Evolutionary conservation across 35 echinoderm and acorn worm species (phyloP).

Genomic region (Apostichopus parvimensis): DNA sequence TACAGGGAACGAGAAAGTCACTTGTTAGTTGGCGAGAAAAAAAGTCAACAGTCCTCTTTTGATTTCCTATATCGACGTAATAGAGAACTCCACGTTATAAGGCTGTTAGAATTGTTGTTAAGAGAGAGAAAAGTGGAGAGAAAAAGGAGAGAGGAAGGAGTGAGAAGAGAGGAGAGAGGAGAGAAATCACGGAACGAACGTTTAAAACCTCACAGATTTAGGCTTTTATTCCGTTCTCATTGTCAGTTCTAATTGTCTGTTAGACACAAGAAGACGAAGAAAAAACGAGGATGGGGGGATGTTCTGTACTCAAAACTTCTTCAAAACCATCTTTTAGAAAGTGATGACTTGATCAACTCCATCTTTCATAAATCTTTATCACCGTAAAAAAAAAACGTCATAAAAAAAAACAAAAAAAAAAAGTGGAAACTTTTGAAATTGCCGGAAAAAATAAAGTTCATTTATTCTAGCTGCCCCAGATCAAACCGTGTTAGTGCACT

Average conservation of each 20-base stretch:
- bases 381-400: too few species aligned
- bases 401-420: neutral
- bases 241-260: too few species aligned
- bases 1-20: constrained; percentile 36
- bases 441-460: neutral
- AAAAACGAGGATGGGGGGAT: too few species aligned
- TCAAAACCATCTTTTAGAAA: too few species aligned
- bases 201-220: too few species aligned
- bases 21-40: constrained; percentile 26
- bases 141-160: neutral
- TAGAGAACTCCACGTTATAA: neutral
- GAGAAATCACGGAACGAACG: too few species aligned
- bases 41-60: constrained; percentile 24
- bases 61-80: neutral
- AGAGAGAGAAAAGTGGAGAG: neutral
- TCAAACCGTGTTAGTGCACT: constrained; percentile 44
- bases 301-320: too few species aligned
- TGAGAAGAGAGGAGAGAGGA: neutral
- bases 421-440: neutral
- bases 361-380: too few species aligned
- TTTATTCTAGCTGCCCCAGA: constrained; percentile 25
- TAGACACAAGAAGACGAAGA: too few species aligned
- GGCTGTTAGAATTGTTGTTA: neutral
- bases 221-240: too few species aligned
- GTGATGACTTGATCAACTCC: too few species aligned